Evolutionary conservation across 2,113 vertebrate genomes (phyloP), one percentile per base, ranked within the genome.

Genomic region (Panthera leo): DNA sequence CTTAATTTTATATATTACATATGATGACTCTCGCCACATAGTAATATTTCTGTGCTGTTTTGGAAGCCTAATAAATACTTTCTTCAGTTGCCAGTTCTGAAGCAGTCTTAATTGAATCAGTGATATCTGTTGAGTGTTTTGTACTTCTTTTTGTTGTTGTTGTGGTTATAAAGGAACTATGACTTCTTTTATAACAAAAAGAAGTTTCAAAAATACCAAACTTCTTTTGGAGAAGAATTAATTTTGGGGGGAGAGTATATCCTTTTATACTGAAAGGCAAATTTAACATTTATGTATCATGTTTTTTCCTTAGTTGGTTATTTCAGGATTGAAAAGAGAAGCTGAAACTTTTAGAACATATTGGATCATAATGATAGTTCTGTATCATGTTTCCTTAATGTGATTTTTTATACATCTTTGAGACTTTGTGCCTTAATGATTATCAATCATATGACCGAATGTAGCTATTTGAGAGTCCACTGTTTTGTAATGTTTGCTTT

Each of bases 401-500:
- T 96, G 51, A 61, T 63, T 88, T 70, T 85, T 75, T 84, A 29
- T 34, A 75, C 1, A 55, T 48, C 13, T 85, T 89, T 96, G 67
- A 85, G 42, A 61, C 5, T 67, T 95, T 10, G 2, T 94, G 16
- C 39, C 53, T 89, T 93, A 53, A 29, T 71, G 34, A 82, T 84
- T 89, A 68, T 73, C 15, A n/a, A 68, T 79, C 15, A n/a, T 91
- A 83, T 84, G 21, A 89, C 34, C 80, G 12, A 93, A 4, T 80
- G 5, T 96, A 95, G 89, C 79, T 87, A 25, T 86, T 92, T 87
- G 79, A 96, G n/a, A 83, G 91, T 18, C 39, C 45, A 63, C 15
- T 65, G 61, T 93, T 98, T 97, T 89, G 48, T 63, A 97, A 76
- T 86, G 15, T 34, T 82, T 94, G 70, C 21, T 92, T 96, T 85